Base-by-base conservation (phyloP, 53 echinoderm and acorn worm genomes). In the Echinometra lucunter region DNA sequence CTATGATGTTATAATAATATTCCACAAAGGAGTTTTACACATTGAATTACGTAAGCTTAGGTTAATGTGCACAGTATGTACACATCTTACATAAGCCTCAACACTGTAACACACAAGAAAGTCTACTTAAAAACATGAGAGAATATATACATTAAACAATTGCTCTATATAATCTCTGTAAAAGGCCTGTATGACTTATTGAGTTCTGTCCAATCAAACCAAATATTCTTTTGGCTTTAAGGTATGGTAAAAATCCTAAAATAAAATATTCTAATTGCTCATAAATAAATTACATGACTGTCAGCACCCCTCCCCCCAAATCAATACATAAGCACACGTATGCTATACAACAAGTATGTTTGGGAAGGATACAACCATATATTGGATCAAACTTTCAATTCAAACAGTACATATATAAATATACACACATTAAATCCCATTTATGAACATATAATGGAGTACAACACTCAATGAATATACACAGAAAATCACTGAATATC, bases 391-490 rank as follows among this genome's bases (percentile, higher is more conserved):
- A 45, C 12, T 7, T 49, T 47, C 38, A 85, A 49, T 27, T 49
- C 85, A 85, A 45, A 85, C 53, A 85, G 85, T 85, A 85, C 85
- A 85, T 47, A 16, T 47, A 47, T 85, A 53, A 85, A 85, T 85
- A 85, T 85, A 45, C 4, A 85, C 85, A 85, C 27, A 47, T 28
- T n/a, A n/a, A 85, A 85, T 49, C 81, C 81, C 23, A 42, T 42
- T 81, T 1, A 44, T 16, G 42, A 40, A 23, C 44, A 44, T 1
- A 83, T 49, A 12, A 49, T 85, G 85, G 47, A 85, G 44, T 45
- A 85, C 2, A 85, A 47, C 85, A 85, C 16, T 85, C 47, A 78
- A 78, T 3, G 42, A 23, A 40, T 49, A 85, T 85, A 78, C 85
- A 85, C 49, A 49, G 28, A 85, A n/a, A 49, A 53, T 85, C 12